Evolutionary conservation across 2,888 invertebrate genomes (phyloP), one percentile per base, ranked within the genome.

Genomic region (Cheilosia pagana): DNA sequence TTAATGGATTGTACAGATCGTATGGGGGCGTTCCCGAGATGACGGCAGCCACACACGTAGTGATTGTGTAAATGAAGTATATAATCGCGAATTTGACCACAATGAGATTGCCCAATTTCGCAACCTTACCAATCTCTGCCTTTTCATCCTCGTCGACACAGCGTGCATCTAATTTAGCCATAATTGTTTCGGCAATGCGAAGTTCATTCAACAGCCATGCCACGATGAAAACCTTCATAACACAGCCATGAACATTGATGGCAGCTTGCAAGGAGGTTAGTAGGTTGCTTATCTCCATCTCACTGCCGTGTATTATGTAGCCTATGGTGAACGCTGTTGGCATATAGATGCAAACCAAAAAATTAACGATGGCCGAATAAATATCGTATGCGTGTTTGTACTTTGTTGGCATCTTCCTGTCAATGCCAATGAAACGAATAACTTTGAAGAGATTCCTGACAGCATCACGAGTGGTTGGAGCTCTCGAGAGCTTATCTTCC

Each of bases 151-250:
- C 74, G 1, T 35, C 53, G n/a, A 31, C 21, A 53, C 87, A 88
- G n/a, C 88, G 87, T n/a, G 45, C 77, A 79, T 88, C 88, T 39
- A 88, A 48, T 41, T 81, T 79, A 4, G 83, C 86, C 79, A 88
- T 81, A 4, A 87, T 35, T 6, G 35, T 21, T 7, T 87, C 86
- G 6, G 87, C 67, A 0, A 67, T 60, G 2, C 75, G 67, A 25
- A 88, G 63, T 25, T 82, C 50, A 0, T 68, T 76, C 41, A 87
- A 48, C 25, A 86, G 53, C n/a, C 28, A 78, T 86, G 1, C 83
- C 59, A 87, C 74, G 2, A 86, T 63, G 4, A 77, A 7, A 7
- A 87, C 50, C 79, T 88, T 88, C 3, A 72, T 43, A 2, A 86
- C 62, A 39, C 79, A 86, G 0, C 87, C 87, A 5, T 65, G 52